A percentile compares a stretch with the other conserved stretches of the same genome.
These are phyloP conservation scores for Stigmatopora nigra DNA, from an alignment of 2,113 vertebrate genomes.

Conservation along the genomic window DNA sequence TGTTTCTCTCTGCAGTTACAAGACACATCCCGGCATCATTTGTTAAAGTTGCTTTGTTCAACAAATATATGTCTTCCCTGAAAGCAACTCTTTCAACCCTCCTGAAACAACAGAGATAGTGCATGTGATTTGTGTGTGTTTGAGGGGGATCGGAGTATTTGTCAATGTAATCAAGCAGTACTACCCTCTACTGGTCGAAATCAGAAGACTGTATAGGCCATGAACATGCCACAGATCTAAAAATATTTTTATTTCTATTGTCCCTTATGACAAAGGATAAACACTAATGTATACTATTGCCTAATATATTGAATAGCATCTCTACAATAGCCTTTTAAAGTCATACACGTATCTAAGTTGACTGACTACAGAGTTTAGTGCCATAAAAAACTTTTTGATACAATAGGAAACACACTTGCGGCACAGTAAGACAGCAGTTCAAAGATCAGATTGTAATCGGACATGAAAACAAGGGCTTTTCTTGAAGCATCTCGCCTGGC, in stretches of 20 bases:
- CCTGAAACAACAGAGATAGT: conserved; percentile 28
- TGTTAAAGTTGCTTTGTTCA: conserved; percentile 26
- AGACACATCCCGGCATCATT: conserved; percentile 23
- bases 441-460: conserved; percentile 32
- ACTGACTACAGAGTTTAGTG: conserved; percentile 20
- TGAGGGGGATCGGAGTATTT: conserved; percentile 11
- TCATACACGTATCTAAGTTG: conserved; percentile 27
- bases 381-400: conserved; percentile 17
- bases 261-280: neutral
- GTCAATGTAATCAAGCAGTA: conserved; percentile 42
- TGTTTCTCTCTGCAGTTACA: conserved; percentile 22
- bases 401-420: conserved; percentile 30
- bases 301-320: neutral
- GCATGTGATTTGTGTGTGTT: conserved; percentile 41
- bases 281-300: neutral
- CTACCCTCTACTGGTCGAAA: conserved; percentile 69
- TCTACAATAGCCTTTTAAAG: conserved; percentile 23
- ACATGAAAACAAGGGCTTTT: conserved; percentile 43
- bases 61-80: conserved; percentile 24
- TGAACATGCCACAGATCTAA: neutral
- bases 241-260: neutral
- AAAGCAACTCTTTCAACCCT: conserved; percentile 24
- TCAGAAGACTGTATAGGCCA: conserved; percentile 8
- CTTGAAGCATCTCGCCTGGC: conserved; percentile 41
- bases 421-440: conserved; percentile 34